Evolutionary conservation across 2,888 invertebrate genomes (phyloP).

Genomic region (Pheosia gnoma): DNA sequence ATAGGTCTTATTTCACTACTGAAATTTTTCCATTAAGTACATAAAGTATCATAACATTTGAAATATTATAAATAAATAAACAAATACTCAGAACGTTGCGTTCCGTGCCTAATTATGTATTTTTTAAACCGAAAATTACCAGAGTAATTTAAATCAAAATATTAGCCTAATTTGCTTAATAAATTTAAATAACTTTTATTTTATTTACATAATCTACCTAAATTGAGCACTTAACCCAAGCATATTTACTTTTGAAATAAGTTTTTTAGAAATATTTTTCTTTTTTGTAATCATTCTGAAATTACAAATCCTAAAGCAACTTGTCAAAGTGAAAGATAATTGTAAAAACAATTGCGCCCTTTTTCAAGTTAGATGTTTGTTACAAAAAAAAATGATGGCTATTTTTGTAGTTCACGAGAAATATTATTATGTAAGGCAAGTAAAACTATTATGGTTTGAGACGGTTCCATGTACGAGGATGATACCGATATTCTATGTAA

Average conservation of each 20-base stretch:
- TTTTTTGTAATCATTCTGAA: not conserved
- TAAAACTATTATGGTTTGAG: no score
- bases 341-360: not conserved
- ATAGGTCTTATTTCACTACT: no score
- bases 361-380: not conserved
- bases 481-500: no score
- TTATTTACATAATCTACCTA: not conserved
- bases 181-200: not conserved
- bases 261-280: not conserved
- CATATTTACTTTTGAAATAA: not conserved
- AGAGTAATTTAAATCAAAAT: no score
- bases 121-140: no score
- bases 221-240: not conserved
- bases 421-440: not conserved
- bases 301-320: constrained; percentile 1
- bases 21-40: no score
- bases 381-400: not conserved
- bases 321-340: not conserved
- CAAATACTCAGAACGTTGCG: no score
- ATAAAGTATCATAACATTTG: no score
- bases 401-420: not conserved
- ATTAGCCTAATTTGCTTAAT: not conserved
- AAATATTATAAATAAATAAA: no score
- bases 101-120: no score
- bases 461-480: no score